Evolutionary conservation across 2,113 vertebrate genomes (phyloP), one percentile per base, ranked within the genome.

Genomic region (Etheostoma spectabile): DNA sequence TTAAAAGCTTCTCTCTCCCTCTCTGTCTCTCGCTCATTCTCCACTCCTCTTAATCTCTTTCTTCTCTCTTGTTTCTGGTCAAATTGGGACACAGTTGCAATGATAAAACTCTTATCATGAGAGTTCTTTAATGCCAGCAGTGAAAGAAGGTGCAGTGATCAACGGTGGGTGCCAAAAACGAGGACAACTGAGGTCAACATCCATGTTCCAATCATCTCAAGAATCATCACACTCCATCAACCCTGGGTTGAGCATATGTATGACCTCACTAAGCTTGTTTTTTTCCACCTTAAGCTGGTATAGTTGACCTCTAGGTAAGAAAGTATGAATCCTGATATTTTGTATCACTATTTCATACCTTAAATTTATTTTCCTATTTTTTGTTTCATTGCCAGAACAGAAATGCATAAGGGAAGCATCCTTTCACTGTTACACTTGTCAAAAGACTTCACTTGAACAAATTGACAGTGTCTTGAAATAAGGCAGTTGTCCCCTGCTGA

Each of bases 1-100:
- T 96, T 96, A 95, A 95, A 95, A 96, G 95, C 95, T 86, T 88
- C 93, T 92, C 93, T 88, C 92, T 83, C 88, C 79, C 81, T 83
- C 77, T 74, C 80, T 82, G 72, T 79, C 82, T 74, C 67, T 88
- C 75, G 64, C 55, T 73, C 79, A 84, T 48, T 72, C 82, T 86
- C 46, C 38, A 70, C 82, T 80, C 80, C 72, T 80, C 84, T 83
- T 78, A 73, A 59, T 81, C 75, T 74, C 64, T 66, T 51, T 76
- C 65, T 74, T 68, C 64, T 77, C n/a, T 62, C 77, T 71, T 72
- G 5, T 79, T 89, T 87, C 82, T 84, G 84, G 83, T 91, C 83
- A 87, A 83, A 84, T 53, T 89, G 76, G 80, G 85, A 83, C 78
- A 84, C 83, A 24, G 81, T 79, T 33, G 63, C 52, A 3, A 19